Evolutionary conservation across 2,113 vertebrate species (phyloP).

Genomic region (Ia io): DNA sequence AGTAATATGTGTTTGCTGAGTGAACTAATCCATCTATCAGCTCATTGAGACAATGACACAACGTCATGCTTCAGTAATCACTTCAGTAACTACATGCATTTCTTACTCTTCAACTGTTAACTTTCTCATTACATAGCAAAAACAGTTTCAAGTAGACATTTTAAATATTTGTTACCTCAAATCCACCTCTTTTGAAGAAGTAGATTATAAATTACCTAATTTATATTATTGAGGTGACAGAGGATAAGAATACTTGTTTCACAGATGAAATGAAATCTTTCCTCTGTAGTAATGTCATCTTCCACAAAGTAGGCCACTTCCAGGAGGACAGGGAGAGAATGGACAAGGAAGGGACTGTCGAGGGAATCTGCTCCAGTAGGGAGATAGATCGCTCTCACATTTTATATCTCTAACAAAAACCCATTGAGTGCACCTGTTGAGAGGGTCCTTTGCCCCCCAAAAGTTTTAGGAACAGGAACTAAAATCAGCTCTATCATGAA

Average conservation of each 20-base stretch:
- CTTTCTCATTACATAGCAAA: background rate
- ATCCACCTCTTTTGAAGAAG: background rate
- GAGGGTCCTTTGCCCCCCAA: background rate
- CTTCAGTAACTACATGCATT: background rate
- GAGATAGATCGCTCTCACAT: background rate
- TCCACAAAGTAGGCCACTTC: background rate
- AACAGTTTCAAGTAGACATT: background rate
- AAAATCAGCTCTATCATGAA: background rate
- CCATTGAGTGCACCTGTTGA: background rate
- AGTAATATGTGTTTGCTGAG: background rate
- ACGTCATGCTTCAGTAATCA: background rate
- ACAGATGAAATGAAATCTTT: background rate
- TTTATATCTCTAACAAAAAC: background rate
- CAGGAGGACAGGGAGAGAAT: background rate
- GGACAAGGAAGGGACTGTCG: background rate
- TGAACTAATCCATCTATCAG: background rate
- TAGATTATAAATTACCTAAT: background rate
- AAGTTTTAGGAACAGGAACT: background rate
- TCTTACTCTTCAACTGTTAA: background rate
- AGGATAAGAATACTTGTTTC: background rate
- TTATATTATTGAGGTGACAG: background rate
- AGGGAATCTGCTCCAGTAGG: background rate
- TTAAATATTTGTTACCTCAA: background rate
- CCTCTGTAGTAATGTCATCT: background rate
- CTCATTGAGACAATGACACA: background rate